Percentiles rank a stretch among this genome's conserved stretches.
Evolutionary conservation across 2,113 vertebrate genomes (phyloP).

Genomic region (Gasterosteus nipponicus): DNA sequence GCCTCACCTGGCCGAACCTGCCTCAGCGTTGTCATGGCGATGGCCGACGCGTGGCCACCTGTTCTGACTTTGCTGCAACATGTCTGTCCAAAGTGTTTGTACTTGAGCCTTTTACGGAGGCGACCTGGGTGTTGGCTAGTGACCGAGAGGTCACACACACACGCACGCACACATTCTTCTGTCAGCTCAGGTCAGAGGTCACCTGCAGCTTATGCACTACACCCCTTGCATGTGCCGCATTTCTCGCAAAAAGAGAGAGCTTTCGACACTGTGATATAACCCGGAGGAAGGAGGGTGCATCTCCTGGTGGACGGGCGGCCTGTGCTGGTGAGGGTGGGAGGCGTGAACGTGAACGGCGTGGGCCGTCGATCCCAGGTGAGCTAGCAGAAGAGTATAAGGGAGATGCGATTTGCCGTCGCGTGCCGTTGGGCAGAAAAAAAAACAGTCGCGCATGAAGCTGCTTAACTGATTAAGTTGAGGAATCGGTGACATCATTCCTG

Average conservation of each 20-base stretch:
- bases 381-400: not conserved
- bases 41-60: constrained; percentile 73
- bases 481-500: not conserved
- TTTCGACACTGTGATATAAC: not conserved
- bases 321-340: not conserved
- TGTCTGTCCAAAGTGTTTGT: not conserved
- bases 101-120: constrained; percentile 46
- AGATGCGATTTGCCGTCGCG: not conserved
- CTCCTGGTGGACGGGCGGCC: not conserved
- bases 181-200: constrained; percentile 39
- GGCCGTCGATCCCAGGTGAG: not conserved
- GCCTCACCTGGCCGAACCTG: constrained; percentile 7
- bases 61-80: constrained; percentile 61
- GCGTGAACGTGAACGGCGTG: not conserved
- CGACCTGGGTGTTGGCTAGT: constrained; percentile 53
- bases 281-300: no score
- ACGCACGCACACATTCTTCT: constrained; percentile 6
- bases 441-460: not conserved
- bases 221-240: not conserved
- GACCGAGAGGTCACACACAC: constrained; percentile 39
- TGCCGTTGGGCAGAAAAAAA: not conserved
- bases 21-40: constrained; percentile 15
- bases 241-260: not conserved
- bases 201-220: constrained; percentile 21
- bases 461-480: not conserved